Conservation (phyloP, 2,888 invertebrate genomes). For the Peribatodes rhomboidaria region DNA sequence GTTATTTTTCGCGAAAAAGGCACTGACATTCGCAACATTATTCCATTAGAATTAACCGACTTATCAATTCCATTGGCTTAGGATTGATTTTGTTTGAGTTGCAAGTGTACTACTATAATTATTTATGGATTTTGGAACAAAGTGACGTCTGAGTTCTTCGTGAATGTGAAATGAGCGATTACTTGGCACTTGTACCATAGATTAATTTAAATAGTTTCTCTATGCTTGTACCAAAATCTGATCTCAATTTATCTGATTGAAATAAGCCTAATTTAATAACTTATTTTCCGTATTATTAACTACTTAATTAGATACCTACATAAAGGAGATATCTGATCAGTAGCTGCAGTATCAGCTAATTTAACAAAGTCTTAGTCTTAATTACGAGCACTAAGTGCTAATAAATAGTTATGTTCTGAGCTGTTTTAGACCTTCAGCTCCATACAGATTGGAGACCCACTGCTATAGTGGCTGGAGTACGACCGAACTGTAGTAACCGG, state of each 20-base stretch:
- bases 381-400: conserved; percentile 3
- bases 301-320: conserved; percentile 10
- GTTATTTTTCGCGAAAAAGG: conserved; percentile 3
- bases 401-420: no score
- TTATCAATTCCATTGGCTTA: conserved; percentile 24
- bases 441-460: neutral
- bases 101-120: conserved; percentile 3
- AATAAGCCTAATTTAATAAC: conserved; percentile 7
- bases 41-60: conserved; percentile 31
- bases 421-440: neutral
- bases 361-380: neutral
- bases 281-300: conserved; percentile 6
- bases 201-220: neutral
- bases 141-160: neutral
- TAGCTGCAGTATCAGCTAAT: conserved; percentile 1
- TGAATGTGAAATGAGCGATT: conserved; percentile 8
- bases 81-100: conserved; percentile 9
- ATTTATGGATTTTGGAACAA: conserved; percentile 25
- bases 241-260: conserved; percentile 37
- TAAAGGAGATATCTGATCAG: conserved; percentile 1
- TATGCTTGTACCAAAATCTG: conserved; percentile 40
- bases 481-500: no score
- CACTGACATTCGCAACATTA: conserved; percentile 16
- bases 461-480: no score
- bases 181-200: no score